These are phyloP conservation scores for Epinotia ramella DNA, from an alignment of 2,888 invertebrate genomes.

Conservation along the genomic window DNA sequence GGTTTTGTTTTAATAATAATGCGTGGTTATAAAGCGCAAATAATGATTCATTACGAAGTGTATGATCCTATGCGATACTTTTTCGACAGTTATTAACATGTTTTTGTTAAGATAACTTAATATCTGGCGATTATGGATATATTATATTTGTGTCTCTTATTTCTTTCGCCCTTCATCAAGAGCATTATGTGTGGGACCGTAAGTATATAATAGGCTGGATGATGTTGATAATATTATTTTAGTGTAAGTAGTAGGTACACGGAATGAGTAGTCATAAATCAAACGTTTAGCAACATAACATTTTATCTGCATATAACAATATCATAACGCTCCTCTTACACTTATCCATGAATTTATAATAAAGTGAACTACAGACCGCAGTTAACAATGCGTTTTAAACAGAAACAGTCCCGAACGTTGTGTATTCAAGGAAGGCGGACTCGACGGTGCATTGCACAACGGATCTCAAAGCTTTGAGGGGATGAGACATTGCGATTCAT, in stretches of 20 bases:
- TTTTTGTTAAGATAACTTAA: too few relatives aligned
- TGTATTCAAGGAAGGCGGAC: slow-evolving; percentile 64
- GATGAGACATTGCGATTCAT: slow-evolving; percentile 82
- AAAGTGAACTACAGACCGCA: slow-evolving; percentile 18
- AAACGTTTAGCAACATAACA: neutral
- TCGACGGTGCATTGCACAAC: slow-evolving; percentile 64
- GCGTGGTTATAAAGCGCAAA: too few relatives aligned
- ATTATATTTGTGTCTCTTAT: too few relatives aligned
- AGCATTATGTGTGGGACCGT: too few relatives aligned
- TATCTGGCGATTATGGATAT: too few relatives aligned
- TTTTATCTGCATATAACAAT: neutral
- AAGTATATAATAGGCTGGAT: too few relatives aligned
- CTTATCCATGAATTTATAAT: slow-evolving; percentile 33
- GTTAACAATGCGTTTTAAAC: slow-evolving; percentile 49
- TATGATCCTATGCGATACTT: too few relatives aligned
- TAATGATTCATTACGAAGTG: too few relatives aligned
- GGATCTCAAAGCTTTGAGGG: slow-evolving; percentile 78
- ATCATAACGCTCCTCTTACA: slow-evolving; percentile 7
- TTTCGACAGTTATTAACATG: too few relatives aligned
- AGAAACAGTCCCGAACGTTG: slow-evolving; percentile 56
- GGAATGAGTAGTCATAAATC: neutral
- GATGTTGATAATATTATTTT: too few relatives aligned
- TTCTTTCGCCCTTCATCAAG: too few relatives aligned
- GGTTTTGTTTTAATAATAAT: neutral
- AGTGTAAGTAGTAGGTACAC: too few relatives aligned